phyloP scores from a whole-genome alignment of 2,797 vertebrate genomes.

The Hipposideros larvatus region DNA sequence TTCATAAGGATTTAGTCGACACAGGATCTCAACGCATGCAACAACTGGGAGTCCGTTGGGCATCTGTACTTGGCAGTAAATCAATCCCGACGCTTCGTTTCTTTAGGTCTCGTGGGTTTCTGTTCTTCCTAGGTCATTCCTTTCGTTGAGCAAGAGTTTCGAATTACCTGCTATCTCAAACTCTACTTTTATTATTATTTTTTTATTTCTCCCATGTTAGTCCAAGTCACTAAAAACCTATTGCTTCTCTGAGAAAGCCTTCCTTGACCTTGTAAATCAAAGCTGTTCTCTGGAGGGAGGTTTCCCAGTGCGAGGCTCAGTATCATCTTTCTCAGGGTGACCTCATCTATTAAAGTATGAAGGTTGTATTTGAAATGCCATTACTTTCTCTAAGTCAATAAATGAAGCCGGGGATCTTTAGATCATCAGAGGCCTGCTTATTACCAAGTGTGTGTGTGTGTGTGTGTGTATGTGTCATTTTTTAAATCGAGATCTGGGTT shows the following conservation, averaged over 20 bases:
- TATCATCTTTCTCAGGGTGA: conserved; percentile 87
- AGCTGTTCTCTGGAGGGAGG: conserved; percentile 83
- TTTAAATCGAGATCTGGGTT: conserved; percentile 83
- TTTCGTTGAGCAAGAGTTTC: neutral
- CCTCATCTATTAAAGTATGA: conserved; percentile 85
- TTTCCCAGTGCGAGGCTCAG: conserved; percentile 76
- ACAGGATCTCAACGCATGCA: neutral
- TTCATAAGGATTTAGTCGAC: neutral
- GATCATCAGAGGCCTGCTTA: conserved; percentile 87
- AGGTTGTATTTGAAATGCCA: conserved; percentile 89
- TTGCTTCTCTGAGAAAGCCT: conserved; percentile 79
- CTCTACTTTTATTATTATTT: neutral
- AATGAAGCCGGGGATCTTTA: conserved; percentile 84
- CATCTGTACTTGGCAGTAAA: fast-evolving
- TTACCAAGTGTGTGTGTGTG: conserved; percentile 74
- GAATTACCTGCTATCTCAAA: neutral
- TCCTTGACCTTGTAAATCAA: conserved; percentile 87
- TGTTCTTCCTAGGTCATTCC: neutral
- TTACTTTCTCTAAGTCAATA: conserved; percentile 85
- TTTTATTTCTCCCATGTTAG: neutral
- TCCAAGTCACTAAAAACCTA: conserved; percentile 65
- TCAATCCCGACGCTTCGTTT: neutral
- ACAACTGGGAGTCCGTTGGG: too few species aligned
- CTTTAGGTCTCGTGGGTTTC: neutral
- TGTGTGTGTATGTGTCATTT: conserved; percentile 26